phyloP scores from a whole-genome alignment of 2,888 invertebrate genomes.

The Marasmarcha lunaedactyla region DNA sequence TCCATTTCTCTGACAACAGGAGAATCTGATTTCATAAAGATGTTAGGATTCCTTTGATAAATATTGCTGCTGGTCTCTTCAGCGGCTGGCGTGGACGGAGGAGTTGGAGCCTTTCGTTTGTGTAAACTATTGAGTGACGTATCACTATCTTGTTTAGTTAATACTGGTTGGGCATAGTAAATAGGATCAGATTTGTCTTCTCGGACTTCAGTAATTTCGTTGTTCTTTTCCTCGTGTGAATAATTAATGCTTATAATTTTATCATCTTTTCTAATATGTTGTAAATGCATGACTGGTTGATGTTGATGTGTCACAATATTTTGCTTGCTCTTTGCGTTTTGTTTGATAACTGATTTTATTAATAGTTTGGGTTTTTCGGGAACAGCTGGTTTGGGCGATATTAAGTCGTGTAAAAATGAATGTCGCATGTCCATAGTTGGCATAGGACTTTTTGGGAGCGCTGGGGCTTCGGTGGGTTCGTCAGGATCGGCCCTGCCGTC shows the following conservation, averaged over 20 bases:
- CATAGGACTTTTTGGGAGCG: conserved; percentile 77
- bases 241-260: conserved; percentile 32
- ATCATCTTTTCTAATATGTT: conserved; percentile 46
- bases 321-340: conserved; percentile 43
- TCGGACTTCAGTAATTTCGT: conserved; percentile 42
- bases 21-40: conserved; percentile 72
- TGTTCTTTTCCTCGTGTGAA: conserved; percentile 43
- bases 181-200: conserved; percentile 49
- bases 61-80: conserved; percentile 64
- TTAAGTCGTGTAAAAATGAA: conserved; percentile 77
- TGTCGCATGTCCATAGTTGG: conserved; percentile 71
- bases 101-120: conserved; percentile 84
- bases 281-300: conserved; percentile 65
- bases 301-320: conserved; percentile 43
- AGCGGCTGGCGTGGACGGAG: conserved; percentile 66
- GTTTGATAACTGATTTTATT: conserved; percentile 69
- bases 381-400: conserved; percentile 70
- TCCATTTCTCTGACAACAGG: conserved; percentile 81
- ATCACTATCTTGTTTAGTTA: conserved; percentile 70
- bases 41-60: conserved; percentile 72
- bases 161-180: conserved; percentile 58
- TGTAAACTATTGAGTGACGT: conserved; percentile 66
- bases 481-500: conserved; percentile 90
- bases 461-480: conserved; percentile 75
- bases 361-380: conserved; percentile 78